A percentile compares a stretch with the other conserved stretches of the same genome.
Conservation (phyloP, 2,888 invertebrate genomes). For the Dione juno region DNA sequence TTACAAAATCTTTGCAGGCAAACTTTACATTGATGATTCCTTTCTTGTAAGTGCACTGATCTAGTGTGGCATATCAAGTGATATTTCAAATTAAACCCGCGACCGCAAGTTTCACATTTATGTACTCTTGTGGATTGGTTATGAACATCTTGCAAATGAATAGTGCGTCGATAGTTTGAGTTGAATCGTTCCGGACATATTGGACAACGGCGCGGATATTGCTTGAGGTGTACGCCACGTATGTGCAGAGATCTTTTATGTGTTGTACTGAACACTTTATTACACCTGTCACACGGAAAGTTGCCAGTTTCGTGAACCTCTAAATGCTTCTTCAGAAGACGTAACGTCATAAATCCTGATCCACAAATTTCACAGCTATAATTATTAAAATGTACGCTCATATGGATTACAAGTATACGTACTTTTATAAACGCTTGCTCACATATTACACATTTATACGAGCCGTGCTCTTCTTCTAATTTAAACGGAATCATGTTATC, state of each 20-base stretch:
- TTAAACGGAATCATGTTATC: constrained; percentile 78
- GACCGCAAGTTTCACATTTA: constrained; percentile 74
- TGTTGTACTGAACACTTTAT: constrained; percentile 71
- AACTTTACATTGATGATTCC: constrained; percentile 80
- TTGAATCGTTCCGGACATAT: constrained; percentile 78
- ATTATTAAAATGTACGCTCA: constrained; percentile 78
- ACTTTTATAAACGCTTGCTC: constrained; percentile 72
- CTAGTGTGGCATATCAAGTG: constrained; percentile 74
- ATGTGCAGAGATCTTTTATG: constrained; percentile 72
- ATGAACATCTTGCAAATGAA: constrained; percentile 77
- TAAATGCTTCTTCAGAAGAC: constrained; percentile 73
- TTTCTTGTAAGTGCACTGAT: constrained; percentile 76
- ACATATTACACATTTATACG: constrained; percentile 72
- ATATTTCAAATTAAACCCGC: constrained; percentile 74
- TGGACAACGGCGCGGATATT: constrained; percentile 71
- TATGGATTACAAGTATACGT: constrained; percentile 73
- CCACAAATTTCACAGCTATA: constrained; percentile 79
- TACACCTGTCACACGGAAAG: constrained; percentile 72
- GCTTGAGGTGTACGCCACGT: constrained; percentile 74
- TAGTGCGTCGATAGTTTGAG: constrained; percentile 74
- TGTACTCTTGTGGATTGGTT: constrained; percentile 76
- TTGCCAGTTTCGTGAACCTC: constrained; percentile 76
- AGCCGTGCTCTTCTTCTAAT: constrained; percentile 59
- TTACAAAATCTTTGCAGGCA: constrained; percentile 81
- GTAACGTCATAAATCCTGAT: constrained; percentile 74